A percentile compares a stretch with the other conserved stretches of the same genome.
phyloP scores from a whole-genome alignment of 1,140 invertebrate genomes.

The Panulirus ornatus region DNA sequence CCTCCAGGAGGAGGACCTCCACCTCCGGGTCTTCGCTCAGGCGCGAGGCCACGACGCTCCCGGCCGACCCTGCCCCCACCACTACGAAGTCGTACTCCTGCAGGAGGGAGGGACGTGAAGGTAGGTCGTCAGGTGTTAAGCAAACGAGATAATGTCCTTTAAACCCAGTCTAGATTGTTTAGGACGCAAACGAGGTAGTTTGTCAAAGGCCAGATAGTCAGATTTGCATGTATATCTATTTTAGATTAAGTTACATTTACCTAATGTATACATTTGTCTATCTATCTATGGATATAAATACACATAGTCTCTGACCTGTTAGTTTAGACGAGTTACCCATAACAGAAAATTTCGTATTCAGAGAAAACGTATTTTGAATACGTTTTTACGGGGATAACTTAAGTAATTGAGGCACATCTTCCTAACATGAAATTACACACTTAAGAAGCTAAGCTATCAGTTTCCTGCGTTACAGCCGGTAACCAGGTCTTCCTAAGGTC shows the following conservation, averaged over 20 bases:
- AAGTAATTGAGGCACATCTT: too few relatives aligned
- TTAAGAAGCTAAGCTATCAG: too few relatives aligned
- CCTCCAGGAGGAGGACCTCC: constrained; percentile 74
- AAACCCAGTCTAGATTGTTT: not conserved
- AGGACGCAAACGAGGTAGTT: not conserved
- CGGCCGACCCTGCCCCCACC: constrained; percentile 80
- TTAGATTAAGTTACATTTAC: not conserved
- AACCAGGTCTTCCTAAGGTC: too few relatives aligned
- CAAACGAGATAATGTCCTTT: not conserved
- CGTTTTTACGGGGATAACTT: too few relatives aligned
- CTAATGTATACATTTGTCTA: too few relatives aligned
- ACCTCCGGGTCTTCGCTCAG: constrained; percentile 63
- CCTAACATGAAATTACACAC: too few relatives aligned
- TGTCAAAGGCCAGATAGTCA: not conserved
- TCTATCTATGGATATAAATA: too few relatives aligned
- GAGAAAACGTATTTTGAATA: too few relatives aligned
- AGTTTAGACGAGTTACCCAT: too few relatives aligned
- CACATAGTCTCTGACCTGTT: too few relatives aligned
- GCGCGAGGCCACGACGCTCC: constrained; percentile 80
- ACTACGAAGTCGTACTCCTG: constrained; percentile 65
- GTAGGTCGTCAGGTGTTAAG: not conserved
- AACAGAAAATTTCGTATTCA: too few relatives aligned
- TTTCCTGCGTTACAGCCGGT: too few relatives aligned
- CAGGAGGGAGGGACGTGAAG: not conserved
- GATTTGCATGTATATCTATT: not conserved